Percentiles rank a stretch among this genome's conserved stretches.
Evolutionary conservation across 2,113 vertebrate species (phyloP).

Genomic region (Cricetomys ansorgei): DNA sequence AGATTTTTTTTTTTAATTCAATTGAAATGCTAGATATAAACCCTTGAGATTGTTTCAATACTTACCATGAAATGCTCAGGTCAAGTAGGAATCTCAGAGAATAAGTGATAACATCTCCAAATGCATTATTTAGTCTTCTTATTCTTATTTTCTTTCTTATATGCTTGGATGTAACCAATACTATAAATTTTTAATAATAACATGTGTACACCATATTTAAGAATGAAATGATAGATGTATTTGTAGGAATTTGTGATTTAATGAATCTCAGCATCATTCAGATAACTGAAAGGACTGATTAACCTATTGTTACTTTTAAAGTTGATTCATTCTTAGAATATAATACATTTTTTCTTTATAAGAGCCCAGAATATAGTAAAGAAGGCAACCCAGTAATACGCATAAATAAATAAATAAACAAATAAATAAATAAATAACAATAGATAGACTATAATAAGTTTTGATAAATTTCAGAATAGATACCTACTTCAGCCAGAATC

Average conservation of each 20-base stretch:
- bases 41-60: not conserved
- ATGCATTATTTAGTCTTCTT: not conserved
- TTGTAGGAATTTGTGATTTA: not conserved
- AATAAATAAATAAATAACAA: not conserved
- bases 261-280: not conserved
- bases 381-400: not conserved
- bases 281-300: not conserved
- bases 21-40: not conserved
- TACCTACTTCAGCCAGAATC: not conserved
- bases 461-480: not conserved
- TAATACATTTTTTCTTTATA: not conserved
- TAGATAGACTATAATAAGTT: rapidly evolving
- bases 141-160: not conserved
- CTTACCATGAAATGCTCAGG: not conserved
- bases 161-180: not conserved
- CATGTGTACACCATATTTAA: rapidly evolving
- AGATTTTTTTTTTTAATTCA: not conserved
- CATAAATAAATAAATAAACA: not conserved
- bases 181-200: too few relatives aligned
- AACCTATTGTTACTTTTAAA: not conserved
- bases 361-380: not conserved
- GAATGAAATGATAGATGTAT: not conserved
- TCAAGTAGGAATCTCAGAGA: not conserved
- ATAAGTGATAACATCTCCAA: not conserved
- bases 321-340: not conserved